Evolutionary conservation across 2,888 invertebrate species (phyloP), one percentile per base, ranked within the genome.

Genomic region (Nysson spinosus): DNA sequence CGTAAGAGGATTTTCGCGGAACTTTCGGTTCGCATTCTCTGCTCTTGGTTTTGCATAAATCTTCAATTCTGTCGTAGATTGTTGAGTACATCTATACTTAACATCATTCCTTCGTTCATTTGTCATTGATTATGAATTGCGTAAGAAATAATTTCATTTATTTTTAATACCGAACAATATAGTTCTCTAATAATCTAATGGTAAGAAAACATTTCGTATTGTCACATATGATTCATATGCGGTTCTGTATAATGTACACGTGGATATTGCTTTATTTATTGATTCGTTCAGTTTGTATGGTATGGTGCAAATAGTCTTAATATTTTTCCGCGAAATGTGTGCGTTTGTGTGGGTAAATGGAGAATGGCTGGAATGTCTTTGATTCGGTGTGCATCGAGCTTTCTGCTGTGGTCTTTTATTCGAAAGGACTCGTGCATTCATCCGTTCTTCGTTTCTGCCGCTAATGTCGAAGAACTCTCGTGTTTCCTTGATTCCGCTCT

Each of bases 401-500:
- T 66, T 74, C 65, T 11, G n/a, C 17, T 35, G 19, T 28, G 14
- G 9, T 7, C 44, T 39, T 56, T 56, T 50, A 43, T 37, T 22
- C 26, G 22, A 46, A 34, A 50, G 32, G 50, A 14, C 51, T 28
- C 44, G 42, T 32, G 35, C 51, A 52, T 66, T 74, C 65, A 56
- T 54, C 50, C 58, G 37, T 75, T 54, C 44, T 40, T 52, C 42
- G 17, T 7, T 20, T 22, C 35, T 50, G 54, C 60, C 57, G 69
- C 63, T 72, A 72, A 75, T 75, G 61, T 67, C 57, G 56, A 64
- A 55, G 67, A 51, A 61, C 54, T 52, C 43, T 49, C 58, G 64
- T 57, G 76, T 72, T 76, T 70, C 61, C 42, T 42, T 40, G 62
- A 75, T 68, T 73, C 63, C 43, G 35, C 42, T 66, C 52, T 42